A percentile compares a stretch with the other conserved stretches of the same genome.
phyloP scores from a whole-genome alignment of 2,797 vertebrate genomes.

The Cheirogaleus major region DNA sequence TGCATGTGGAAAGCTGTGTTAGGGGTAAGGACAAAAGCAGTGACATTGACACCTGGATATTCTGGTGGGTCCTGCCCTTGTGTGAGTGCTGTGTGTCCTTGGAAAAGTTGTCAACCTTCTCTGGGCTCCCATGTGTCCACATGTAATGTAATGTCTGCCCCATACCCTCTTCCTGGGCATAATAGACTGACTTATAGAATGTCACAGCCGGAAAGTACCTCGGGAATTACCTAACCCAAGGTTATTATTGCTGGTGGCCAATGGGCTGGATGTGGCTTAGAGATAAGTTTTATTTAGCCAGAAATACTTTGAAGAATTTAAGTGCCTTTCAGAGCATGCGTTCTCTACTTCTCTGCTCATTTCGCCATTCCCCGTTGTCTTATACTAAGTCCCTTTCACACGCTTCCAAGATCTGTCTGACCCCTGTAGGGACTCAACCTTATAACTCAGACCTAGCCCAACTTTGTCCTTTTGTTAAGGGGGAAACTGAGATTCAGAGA shows the following conservation, averaged over 20 bases:
- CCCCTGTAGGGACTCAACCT: neutral
- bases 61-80: neutral
- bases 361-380: neutral
- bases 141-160: neutral
- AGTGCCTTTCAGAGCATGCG: neutral
- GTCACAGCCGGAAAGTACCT: neutral
- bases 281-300: neutral
- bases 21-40: neutral
- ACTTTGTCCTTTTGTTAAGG: neutral
- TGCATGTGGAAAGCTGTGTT: neutral
- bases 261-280: neutral
- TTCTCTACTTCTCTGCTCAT: neutral
- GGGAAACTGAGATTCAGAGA: neutral
- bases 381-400: neutral
- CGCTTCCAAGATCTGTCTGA: neutral
- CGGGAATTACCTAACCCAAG: neutral
- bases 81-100: neutral
- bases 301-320: neutral
- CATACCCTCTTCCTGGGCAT: neutral
- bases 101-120: neutral
- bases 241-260: neutral
- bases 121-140: neutral
- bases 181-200: neutral
- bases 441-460: neutral
- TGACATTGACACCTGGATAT: neutral